These are phyloP conservation scores for Darevskia mixta DNA, from an alignment of 2,797 vertebrate species.

Conservation along the genomic window DNA sequence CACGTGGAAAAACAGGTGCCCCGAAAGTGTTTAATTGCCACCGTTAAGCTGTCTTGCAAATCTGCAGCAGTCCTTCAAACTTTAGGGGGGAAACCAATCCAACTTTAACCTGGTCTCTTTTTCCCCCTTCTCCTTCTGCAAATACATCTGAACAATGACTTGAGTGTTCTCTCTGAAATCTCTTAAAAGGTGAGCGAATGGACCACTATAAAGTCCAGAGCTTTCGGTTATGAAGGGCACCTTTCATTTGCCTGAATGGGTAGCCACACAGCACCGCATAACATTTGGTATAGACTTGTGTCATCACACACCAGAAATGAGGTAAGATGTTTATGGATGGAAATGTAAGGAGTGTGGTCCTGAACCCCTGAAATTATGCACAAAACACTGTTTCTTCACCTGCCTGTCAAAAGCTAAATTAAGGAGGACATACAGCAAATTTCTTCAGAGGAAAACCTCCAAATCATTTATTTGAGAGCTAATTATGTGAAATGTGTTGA, in stretches of 20 bases:
- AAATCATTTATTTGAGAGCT: slow-evolving; percentile 6
- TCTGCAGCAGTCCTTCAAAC: slow-evolving; percentile 12
- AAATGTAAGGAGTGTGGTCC: background rate
- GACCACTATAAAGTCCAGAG: slow-evolving; percentile 36
- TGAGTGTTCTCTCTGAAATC: background rate
- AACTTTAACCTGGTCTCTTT: background rate
- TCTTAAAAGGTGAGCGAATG: slow-evolving; percentile 21
- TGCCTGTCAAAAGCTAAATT: slow-evolving; percentile 18
- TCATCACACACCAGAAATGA: slow-evolving; percentile 19
- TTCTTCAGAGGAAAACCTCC: background rate
- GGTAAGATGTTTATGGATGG: slow-evolving; percentile 31
- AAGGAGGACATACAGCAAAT: background rate
- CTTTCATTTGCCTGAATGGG: slow-evolving; percentile 35
- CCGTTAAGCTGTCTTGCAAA: slow-evolving; percentile 24
- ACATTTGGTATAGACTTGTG: background rate
- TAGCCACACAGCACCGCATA: background rate
- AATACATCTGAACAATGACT: slow-evolving; percentile 16
- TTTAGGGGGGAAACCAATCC: slow-evolving; percentile 18
- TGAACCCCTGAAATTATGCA: background rate
- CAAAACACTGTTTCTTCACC: slow-evolving; percentile 27
- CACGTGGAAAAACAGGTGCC: slow-evolving; percentile 25
- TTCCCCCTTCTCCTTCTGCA: background rate
- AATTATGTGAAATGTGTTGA: slow-evolving; percentile 19
- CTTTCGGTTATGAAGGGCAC: slow-evolving; percentile 18
- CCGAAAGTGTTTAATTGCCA: slow-evolving; percentile 25